Conservation (phyloP, 2,113 vertebrate species). For the Perca fluviatilis region DNA sequence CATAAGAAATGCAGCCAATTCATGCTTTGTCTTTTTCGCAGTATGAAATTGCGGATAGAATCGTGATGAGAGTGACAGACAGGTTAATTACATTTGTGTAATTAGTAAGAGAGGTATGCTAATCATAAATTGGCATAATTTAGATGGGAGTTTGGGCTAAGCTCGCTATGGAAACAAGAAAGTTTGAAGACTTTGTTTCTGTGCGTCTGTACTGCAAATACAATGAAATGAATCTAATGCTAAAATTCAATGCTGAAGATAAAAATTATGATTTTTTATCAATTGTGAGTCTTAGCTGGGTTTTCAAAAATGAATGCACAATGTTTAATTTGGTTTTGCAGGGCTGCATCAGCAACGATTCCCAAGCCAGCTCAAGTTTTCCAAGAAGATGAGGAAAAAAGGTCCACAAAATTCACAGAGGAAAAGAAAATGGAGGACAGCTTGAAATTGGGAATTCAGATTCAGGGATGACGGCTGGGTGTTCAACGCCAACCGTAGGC, state of each 20-base stretch:
- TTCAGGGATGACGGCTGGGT: too few relatives aligned
- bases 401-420: neutral
- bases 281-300: neutral
- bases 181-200: neutral
- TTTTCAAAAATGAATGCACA: neutral
- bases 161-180: slow-evolving; percentile 13
- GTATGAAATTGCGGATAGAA: slow-evolving; percentile 60
- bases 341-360: neutral
- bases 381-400: neutral
- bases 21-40: slow-evolving; percentile 56
- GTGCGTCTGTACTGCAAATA: neutral
- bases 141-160: neutral
- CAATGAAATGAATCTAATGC: neutral
- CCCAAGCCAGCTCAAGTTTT: neutral
- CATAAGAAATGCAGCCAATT: slow-evolving; percentile 67
- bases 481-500: too few relatives aligned
- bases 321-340: neutral
- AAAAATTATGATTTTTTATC: neutral
- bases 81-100: slow-evolving; percentile 63
- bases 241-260: neutral
- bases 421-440: neutral
- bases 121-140: slow-evolving; percentile 62
- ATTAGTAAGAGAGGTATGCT: slow-evolving; percentile 57
- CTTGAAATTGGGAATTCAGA: neutral
- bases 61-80: slow-evolving; percentile 59